Percentiles rank a stretch among this genome's conserved stretches.
Evolutionary conservation across 35 echinoderm and acorn worm species (phyloP).

Genomic region (Stichopus chloronotus): DNA sequence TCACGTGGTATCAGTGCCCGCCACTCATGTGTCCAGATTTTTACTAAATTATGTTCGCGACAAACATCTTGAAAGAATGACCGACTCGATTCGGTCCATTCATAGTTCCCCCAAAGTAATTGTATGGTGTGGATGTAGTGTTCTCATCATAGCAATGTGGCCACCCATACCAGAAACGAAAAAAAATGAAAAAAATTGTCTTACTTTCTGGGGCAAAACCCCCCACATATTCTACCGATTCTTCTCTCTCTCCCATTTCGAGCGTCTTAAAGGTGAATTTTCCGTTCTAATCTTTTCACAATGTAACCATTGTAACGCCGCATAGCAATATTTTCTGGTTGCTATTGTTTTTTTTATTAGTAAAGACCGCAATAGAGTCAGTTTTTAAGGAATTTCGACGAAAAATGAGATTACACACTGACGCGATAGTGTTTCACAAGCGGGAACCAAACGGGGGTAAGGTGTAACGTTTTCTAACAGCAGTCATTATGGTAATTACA

Average conservation of each 20-base stretch:
- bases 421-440: conserved; percentile 23
- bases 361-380: conserved; percentile 21
- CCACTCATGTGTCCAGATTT: conserved; percentile 18
- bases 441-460: not conserved
- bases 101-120: conserved; percentile 6
- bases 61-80: conserved; percentile 13
- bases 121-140: not conserved
- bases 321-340: conserved; percentile 53
- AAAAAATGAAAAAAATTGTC: conserved; percentile 40
- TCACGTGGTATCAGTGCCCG: conserved; percentile 7
- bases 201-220: conserved; percentile 43
- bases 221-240: conserved; percentile 58
- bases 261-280: conserved; percentile 69
- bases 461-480: not conserved
- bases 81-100: not conserved
- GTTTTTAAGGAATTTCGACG: conserved; percentile 27
- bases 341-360: conserved; percentile 17
- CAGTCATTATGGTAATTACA: not conserved
- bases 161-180: conserved; percentile 15
- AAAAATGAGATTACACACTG: conserved; percentile 8
- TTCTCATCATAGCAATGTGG: conserved; percentile 22
- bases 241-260: conserved; percentile 53
- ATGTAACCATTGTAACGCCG: conserved; percentile 46
- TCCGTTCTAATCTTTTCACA: conserved; percentile 10
- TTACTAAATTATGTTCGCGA: not conserved